Base-by-base conservation (phyloP, 2,888 invertebrate species). In the Muscina levida region DNA sequence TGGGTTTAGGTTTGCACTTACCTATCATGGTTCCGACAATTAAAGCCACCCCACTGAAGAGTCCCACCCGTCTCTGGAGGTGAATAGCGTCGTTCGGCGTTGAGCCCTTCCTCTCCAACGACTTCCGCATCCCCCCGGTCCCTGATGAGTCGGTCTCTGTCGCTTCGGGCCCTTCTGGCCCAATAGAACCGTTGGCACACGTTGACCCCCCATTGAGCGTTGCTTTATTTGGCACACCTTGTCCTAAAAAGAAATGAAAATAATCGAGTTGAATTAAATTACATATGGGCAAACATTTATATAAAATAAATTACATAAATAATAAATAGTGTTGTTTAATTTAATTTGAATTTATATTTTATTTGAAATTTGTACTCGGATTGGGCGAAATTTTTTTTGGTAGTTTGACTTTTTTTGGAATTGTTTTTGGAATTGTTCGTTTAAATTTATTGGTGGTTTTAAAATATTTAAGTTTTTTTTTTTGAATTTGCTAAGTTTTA, bases 11-110 rank as follows among this genome's bases (percentile, higher is more conserved):
- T n/a, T n/a, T n/a, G n/a, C 68, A 88, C 92, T 92, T 91, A 97
- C 97, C 98, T 90, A 98, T 98, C 98, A 98, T 98, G 85, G 98
- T 98, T 89, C 98, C 98, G 87, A 98, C 97, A 93, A 98, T 98
- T 95, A 98, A 94, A 95, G 97, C 97, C 94, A 97, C 97, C 95
- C 98, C 98, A 95, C 97, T 97, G 95, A 97, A 93, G 94, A 98
- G 96, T 94, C 98, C 97, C 95, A 98, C 96, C 95, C 97, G 96
- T 95, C 97, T 97, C 97, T 97, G 95, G 96, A 97, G 97, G 96
- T 97, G 96, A 97, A 97, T 94, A 97, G 96, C 92, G 96, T 97
- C 95, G 95, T 96, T 94, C 97, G 94, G 92, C 96, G 95, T 93
- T 97, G 97, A 92, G 95, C 94, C 95, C 95, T 95, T 91, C 95